Evolutionary conservation across 1,140 invertebrate genomes (phyloP).

Genomic region (Ruditapes philippinarum): DNA sequence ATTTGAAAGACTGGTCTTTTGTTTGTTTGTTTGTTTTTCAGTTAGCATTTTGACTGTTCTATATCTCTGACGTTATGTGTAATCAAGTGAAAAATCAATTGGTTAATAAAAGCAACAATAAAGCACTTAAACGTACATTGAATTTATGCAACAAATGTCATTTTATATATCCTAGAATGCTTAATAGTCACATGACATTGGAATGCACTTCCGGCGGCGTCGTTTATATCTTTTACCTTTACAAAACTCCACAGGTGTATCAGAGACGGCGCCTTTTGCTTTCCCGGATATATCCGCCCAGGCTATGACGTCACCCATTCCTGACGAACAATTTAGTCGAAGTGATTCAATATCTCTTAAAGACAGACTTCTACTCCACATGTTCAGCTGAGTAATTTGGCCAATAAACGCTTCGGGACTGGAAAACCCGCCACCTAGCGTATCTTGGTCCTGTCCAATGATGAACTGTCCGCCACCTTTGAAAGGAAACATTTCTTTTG

Average conservation of each 20-base stretch:
- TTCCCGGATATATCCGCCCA: constrained; percentile 90
- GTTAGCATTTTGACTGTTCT: too few relatives aligned
- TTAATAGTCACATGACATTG: neutral
- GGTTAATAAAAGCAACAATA: too few relatives aligned
- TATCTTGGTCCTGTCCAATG: constrained; percentile 92
- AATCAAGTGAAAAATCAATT: too few relatives aligned
- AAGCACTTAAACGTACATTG: too few relatives aligned
- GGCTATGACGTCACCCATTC: constrained; percentile 88
- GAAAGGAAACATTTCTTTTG: too few relatives aligned
- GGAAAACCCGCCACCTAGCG: constrained; percentile 89
- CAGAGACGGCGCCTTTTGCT: constrained; percentile 88
- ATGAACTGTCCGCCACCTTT: constrained; percentile 89
- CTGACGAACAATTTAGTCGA: constrained; percentile 87
- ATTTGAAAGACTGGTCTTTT: too few relatives aligned
- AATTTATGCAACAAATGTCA: too few relatives aligned
- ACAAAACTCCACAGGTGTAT: constrained; percentile 84
- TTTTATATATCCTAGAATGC: too few relatives aligned
- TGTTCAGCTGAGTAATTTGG: constrained; percentile 89
- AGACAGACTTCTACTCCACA: constrained; percentile 89
- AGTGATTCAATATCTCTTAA: constrained; percentile 86
- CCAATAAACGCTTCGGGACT: constrained; percentile 90
- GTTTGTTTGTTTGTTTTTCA: too few relatives aligned
- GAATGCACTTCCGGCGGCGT: constrained; percentile 5
- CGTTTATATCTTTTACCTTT: constrained; percentile 81
- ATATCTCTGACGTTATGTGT: too few relatives aligned